Conservation (phyloP, 2,113 vertebrate species). For the Falco punctatus region DNA sequence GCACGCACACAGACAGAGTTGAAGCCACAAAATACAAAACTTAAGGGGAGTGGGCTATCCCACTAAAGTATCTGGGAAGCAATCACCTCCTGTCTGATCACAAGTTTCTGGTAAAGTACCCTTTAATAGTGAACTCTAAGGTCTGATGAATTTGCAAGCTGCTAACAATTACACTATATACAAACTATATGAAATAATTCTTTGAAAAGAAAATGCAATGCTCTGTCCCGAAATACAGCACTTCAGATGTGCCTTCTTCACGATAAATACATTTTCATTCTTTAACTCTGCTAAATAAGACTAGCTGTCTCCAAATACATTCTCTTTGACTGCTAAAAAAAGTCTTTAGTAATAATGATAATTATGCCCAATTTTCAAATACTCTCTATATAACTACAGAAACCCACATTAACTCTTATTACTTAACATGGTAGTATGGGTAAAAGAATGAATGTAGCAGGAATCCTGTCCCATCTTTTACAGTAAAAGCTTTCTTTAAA, state of each 20-base stretch:
- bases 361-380: neutral
- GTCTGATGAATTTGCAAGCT: neutral
- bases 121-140: neutral
- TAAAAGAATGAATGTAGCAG: neutral
- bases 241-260: neutral
- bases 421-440: neutral
- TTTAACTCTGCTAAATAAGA: neutral
- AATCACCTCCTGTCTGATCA: neutral
- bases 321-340: neutral
- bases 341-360: neutral
- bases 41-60: neutral
- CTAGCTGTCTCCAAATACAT: neutral
- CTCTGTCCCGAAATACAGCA: neutral
- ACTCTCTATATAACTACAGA: neutral
- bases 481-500: neutral
- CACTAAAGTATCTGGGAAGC: neutral
- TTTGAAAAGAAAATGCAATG: neutral
- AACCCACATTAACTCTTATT: neutral
- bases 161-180: neutral
- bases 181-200: neutral
- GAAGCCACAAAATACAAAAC: neutral
- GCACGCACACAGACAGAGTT: neutral
- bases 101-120: neutral
- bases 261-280: neutral
- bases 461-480: neutral